Percentiles rank a stretch among this genome's conserved stretches.
phyloP scores from a whole-genome alignment of 2,113 vertebrate genomes.

The Laterallus jamaicensis region DNA sequence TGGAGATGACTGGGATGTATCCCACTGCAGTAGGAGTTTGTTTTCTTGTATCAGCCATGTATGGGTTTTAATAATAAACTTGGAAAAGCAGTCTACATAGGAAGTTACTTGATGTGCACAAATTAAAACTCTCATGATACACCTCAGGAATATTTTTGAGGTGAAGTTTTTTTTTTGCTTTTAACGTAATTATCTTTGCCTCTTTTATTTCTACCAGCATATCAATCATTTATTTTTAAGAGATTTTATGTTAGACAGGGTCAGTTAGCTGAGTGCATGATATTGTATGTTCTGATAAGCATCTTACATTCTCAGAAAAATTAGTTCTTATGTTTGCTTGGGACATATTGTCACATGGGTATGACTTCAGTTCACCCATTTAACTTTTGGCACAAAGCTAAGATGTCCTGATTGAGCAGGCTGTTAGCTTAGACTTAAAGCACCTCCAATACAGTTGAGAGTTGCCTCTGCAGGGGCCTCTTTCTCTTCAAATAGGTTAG shows the following conservation, averaged over 20 bases:
- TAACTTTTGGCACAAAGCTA: not conserved
- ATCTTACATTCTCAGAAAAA: not conserved
- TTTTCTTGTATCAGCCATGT: not conserved
- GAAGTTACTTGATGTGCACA: accelerated
- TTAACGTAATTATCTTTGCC: not conserved
- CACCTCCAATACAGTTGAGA: not conserved
- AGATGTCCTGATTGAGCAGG: accelerated
- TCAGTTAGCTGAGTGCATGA: not conserved
- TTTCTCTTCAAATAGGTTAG: not conserved
- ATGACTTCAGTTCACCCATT: not conserved
- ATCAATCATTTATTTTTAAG: not conserved
- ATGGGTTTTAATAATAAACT: not conserved
- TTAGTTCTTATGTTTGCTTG: not conserved
- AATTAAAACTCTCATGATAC: not conserved
- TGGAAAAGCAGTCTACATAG: not conserved
- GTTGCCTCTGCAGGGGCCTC: not conserved
- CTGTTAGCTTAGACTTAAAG: not conserved
- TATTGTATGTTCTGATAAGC: not conserved
- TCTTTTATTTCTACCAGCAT: not conserved
- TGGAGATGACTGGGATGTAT: not conserved
- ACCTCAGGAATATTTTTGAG: not conserved
- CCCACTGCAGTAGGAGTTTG: not conserved
- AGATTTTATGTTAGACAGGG: not conserved
- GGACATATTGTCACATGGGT: accelerated
- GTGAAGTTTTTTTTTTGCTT: not conserved